Evolutionary conservation across 92 coral and sea anemone species (phyloP).

Genomic region (Desmophyllum pertusum): DNA sequence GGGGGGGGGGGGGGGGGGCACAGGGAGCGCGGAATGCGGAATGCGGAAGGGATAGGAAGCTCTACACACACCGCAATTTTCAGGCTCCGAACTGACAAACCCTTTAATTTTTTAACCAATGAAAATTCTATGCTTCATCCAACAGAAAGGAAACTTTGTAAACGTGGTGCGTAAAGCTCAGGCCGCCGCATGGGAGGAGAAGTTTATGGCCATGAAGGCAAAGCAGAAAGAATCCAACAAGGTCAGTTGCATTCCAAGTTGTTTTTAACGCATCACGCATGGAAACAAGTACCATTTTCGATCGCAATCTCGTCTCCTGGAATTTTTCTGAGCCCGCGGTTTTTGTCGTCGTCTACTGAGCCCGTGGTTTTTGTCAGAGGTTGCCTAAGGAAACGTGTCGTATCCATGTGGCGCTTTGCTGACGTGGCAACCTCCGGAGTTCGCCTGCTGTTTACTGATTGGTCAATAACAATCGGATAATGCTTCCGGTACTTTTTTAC

Average conservation of each 20-base stretch:
- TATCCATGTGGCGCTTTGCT: too few species aligned
- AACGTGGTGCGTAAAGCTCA: slow-evolving; percentile 98
- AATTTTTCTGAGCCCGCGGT: background rate
- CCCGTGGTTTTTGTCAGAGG: background rate
- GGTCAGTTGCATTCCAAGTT: background rate
- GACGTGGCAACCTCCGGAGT: too few species aligned
- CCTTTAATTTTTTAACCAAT: too few species aligned
- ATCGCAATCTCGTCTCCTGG: background rate
- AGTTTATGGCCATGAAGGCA: slow-evolving; percentile 96
- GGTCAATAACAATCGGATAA: background rate
- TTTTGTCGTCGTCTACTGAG: background rate
- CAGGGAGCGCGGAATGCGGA: too few species aligned
- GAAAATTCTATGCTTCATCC: background rate
- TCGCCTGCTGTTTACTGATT: background rate
- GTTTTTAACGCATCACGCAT: background rate
- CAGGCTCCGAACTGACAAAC: too few species aligned
- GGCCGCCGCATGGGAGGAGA: slow-evolving; percentile 99
- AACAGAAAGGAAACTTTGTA: slow-evolving; percentile 88
- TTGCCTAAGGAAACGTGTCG: background rate
- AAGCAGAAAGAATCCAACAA: slow-evolving; percentile 79
- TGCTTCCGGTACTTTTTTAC: background rate
- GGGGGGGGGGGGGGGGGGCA: too few species aligned
- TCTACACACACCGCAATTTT: too few species aligned
- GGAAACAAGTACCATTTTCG: background rate
- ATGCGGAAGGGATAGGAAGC: too few species aligned